These are phyloP conservation scores for Sapayoa aenigma DNA, from an alignment of 2,113 vertebrate genomes.

Conservation along the genomic window DNA sequence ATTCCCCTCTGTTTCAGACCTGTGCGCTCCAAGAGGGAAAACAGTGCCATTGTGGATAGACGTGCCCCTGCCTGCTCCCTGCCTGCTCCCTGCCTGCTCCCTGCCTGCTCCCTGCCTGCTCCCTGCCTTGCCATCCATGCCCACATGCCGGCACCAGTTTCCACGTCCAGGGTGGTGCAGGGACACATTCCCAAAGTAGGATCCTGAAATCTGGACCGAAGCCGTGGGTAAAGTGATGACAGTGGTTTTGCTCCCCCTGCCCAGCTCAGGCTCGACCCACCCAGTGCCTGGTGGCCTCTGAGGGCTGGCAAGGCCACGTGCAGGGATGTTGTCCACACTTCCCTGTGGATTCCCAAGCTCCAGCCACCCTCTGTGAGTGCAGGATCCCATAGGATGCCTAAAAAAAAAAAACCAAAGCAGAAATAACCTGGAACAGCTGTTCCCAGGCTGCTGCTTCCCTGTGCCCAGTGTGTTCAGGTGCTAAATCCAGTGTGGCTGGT, in stretches of 20 bases:
- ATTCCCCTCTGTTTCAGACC: neutral
- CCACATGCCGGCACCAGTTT: rapidly evolving
- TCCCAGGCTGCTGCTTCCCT: neutral
- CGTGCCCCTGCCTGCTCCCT: neutral
- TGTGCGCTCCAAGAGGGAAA: neutral
- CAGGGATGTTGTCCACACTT: rapidly evolving
- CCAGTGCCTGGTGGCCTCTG: neutral
- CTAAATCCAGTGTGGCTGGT: neutral
- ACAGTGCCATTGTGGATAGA: rapidly evolving
- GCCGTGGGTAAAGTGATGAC: rapidly evolving
- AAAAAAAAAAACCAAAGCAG: neutral
- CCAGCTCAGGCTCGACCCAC: rapidly evolving
- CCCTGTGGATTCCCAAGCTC: neutral
- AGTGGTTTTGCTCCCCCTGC: neutral
- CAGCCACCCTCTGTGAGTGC: rapidly evolving
- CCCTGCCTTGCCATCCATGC: neutral
- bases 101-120: neutral
- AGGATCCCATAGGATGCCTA: neutral
- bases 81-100: no score
- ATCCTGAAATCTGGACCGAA: rapidly evolving
- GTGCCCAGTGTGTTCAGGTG: rapidly evolving
- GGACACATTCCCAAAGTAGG: neutral
- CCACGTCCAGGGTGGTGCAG: rapidly evolving
- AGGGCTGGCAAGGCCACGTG: neutral
- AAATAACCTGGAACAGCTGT: neutral